Evolutionary conservation across 2,888 invertebrate species (phyloP), one percentile per base, ranked within the genome.

Genomic region (Eumerus sabulonum): DNA sequence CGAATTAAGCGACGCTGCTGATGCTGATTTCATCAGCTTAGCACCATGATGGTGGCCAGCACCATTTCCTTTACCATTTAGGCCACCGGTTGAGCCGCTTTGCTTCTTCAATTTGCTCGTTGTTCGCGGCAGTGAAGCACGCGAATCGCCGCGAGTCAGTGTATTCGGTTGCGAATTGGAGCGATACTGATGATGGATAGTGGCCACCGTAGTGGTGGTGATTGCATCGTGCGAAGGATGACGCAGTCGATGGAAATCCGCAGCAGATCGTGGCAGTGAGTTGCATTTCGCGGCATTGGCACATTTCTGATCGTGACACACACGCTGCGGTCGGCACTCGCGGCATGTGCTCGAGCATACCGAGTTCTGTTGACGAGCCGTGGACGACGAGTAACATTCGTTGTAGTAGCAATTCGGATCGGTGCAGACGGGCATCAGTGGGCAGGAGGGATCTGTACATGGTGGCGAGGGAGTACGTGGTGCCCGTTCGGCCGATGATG

Each of bases 1-100:
- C 74, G 93, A 90, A 84, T 92, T 92, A 86, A 93, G 90, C 84
- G 91, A 92, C 82, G 91, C 92, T 82, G 91, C 92, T 84, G 91
- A 92, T 83, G 89, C 91, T 83, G 91, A 91, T 82, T 89, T 89
- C 84, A 88, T 89, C 4, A 89, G 85, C 82, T 88, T 89, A 48
- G 83, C 83, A 48, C 83, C 83, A 72, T 81, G 74, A 56, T 81
- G 76, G 38, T 70, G 66, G 59, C 76, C 82, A 68, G 76, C 76
- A 70, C 81, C 82, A 64, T 82, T 82, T 12, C 53, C 51, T 2
- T 82, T 66, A 63, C 86, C 86, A 62, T 84, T 85, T 45, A 82
- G 44, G 36, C 83, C 84, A 47, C 84, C 83, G 59, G 74, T 60
- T 16, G 64, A 68, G 59, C 60, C 68, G 36, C 64, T 79, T n/a